Conservation (phyloP, 2,888 invertebrate genomes). For the Andrena dorsata region DNA sequence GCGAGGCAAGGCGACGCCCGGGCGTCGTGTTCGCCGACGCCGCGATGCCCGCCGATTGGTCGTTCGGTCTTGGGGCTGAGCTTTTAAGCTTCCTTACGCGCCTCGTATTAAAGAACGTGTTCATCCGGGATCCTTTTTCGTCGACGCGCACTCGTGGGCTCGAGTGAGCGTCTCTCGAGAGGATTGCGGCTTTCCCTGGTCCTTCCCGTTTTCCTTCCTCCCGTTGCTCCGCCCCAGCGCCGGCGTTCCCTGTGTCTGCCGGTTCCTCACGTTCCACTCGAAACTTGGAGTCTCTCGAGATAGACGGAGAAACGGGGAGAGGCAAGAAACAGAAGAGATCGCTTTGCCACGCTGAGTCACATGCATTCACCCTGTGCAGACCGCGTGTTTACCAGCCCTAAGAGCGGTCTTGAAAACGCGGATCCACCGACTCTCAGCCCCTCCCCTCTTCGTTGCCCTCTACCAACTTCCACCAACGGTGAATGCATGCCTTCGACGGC, state of each 20-base stretch:
- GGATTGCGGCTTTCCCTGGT: constrained; percentile 70
- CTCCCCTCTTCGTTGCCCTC: background rate
- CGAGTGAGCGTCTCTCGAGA: constrained; percentile 73
- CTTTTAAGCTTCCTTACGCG: constrained; percentile 74
- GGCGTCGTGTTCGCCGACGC: constrained; percentile 3
- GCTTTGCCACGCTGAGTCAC: constrained; percentile 62
- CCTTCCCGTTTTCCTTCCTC: constrained; percentile 14
- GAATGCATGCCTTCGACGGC: constrained; percentile 5
- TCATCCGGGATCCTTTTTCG: constrained; percentile 69
- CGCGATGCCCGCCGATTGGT: constrained; percentile 68
- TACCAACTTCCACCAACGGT: background rate
- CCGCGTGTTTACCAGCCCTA: constrained; percentile 54
- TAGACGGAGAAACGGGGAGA: background rate
- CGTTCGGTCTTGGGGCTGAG: constrained; percentile 69
- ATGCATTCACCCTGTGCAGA: constrained; percentile 31
- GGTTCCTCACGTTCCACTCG: constrained; percentile 65
- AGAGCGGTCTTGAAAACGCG: constrained; percentile 41
- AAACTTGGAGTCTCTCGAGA: constrained; percentile 45
- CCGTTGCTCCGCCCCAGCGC: background rate
- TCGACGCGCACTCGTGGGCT: constrained; percentile 64
- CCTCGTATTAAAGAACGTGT: constrained; percentile 69
- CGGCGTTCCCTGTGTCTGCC: constrained; percentile 17
- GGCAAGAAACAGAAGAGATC: constrained; percentile 54
- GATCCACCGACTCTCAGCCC: constrained; percentile 27
- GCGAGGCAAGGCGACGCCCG: background rate